A percentile compares a stretch with the other conserved stretches of the same genome.
Conservation (phyloP, 1,140 invertebrate species). For the Wiebesia pumilae region DNA sequence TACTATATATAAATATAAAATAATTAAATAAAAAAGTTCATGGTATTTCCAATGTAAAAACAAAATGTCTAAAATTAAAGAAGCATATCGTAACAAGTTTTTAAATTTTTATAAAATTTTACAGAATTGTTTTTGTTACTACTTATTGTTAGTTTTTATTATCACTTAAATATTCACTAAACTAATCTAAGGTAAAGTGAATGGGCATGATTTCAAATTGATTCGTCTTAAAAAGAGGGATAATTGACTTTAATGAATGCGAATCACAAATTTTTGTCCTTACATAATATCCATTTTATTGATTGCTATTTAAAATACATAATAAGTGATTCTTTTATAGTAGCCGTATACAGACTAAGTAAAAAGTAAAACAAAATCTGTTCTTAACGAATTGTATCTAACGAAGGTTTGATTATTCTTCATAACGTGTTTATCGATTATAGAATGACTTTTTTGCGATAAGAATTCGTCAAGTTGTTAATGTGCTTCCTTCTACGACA, state of each 20-base stretch:
- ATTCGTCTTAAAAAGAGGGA: background rate
- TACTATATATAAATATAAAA: no score
- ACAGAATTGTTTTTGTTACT: no score
- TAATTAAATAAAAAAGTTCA: no score
- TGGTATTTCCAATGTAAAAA: no score
- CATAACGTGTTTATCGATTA: background rate
- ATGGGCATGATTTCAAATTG: background rate
- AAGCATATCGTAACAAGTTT: no score
- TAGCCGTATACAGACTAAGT: background rate
- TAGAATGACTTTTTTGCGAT: no score
- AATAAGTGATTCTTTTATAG: background rate
- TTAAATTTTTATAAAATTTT: no score
- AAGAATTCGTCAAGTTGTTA: no score
- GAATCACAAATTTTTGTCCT: background rate
- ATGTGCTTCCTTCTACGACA: background rate
- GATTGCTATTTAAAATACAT: background rate
- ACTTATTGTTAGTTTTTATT: no score
- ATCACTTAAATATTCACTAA: no score
- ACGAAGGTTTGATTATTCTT: background rate
- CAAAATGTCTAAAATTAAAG: no score
- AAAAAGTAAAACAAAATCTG: background rate
- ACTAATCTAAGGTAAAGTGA: background rate
- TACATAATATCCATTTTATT: background rate
- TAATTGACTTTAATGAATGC: background rate
- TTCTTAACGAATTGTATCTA: background rate